Conservation (phyloP, 2,797 vertebrate genomes). For the Silurus lanzhouensis region DNA sequence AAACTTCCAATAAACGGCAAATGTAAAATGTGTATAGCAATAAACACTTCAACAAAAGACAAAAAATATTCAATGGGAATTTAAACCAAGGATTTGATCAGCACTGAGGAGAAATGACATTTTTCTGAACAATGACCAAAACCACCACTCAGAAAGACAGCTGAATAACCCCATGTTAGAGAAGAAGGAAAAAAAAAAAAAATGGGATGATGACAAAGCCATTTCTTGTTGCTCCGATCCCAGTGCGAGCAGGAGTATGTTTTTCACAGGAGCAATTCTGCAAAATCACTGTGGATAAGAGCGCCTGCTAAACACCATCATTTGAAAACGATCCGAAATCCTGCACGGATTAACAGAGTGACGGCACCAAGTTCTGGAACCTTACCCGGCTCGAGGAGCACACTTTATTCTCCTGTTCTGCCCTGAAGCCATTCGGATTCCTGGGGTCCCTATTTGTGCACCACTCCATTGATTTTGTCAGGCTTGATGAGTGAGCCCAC, state of each 20-base stretch:
- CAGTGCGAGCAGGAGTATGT: neutral
- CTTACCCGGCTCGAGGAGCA: neutral
- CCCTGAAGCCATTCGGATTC: constrained; percentile 65
- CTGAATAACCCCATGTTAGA: neutral
- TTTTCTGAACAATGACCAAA: neutral
- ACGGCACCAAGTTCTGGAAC: too few species aligned
- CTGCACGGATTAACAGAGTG: neutral
- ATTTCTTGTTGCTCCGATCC: too few species aligned
- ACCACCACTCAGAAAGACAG: too few species aligned
- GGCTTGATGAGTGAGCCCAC: constrained; percentile 72
- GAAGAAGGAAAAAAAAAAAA: neutral
- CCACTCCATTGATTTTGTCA: constrained; percentile 77
- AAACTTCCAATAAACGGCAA: too few species aligned
- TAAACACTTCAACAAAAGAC: neutral
- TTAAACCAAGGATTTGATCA: neutral
- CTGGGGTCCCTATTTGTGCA: constrained; percentile 74
- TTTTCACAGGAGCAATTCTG: neutral
- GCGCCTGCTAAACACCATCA: neutral
- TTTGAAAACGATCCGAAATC: neutral
- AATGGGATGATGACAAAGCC: neutral
- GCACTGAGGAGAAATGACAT: neutral
- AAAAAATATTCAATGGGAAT: neutral
- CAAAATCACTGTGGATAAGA: neutral
- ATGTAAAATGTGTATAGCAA: neutral
- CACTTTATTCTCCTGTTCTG: constrained; percentile 14